Conservation (phyloP, 2,888 invertebrate species). For the Acanthosepion pharaonis region DNA sequence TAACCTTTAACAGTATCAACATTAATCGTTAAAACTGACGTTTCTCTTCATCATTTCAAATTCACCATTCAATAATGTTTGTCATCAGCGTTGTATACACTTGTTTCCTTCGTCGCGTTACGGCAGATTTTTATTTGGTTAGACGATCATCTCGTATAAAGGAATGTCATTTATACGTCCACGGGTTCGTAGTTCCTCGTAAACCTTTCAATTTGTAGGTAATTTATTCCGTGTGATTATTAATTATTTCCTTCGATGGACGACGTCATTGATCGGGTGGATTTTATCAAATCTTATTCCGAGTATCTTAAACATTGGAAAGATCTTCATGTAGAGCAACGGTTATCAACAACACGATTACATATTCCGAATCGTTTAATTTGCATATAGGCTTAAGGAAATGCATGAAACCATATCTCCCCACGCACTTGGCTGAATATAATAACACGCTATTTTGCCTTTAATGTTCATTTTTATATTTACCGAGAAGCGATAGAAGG, state of each 20-base stretch:
- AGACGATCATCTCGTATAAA: not conserved
- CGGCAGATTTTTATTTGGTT: not conserved
- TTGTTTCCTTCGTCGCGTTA: not conserved
- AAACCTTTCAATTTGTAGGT: not conserved
- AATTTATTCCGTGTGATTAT: not conserved
- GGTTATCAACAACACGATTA: too few relatives aligned
- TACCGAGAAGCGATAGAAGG: too few relatives aligned
- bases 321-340: too few relatives aligned
- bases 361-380: too few relatives aligned
- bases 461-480: too few relatives aligned
- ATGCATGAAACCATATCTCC: too few relatives aligned
- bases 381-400: too few relatives aligned
- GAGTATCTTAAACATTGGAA: too few relatives aligned
- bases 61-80: not conserved
- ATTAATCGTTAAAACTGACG: not conserved
- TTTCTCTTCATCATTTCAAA: not conserved
- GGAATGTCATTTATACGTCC: not conserved
- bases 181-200: not conserved
- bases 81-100: not conserved
- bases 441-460: too few relatives aligned
- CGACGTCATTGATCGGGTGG: too few relatives aligned
- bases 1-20: not conserved
- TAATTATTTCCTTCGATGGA: not conserved
- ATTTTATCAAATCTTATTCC: too few relatives aligned
- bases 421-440: too few relatives aligned